Evolutionary conservation across 2,888 invertebrate species (phyloP), one percentile per base, ranked within the genome.

Genomic region (Myopa tessellatipennis): DNA sequence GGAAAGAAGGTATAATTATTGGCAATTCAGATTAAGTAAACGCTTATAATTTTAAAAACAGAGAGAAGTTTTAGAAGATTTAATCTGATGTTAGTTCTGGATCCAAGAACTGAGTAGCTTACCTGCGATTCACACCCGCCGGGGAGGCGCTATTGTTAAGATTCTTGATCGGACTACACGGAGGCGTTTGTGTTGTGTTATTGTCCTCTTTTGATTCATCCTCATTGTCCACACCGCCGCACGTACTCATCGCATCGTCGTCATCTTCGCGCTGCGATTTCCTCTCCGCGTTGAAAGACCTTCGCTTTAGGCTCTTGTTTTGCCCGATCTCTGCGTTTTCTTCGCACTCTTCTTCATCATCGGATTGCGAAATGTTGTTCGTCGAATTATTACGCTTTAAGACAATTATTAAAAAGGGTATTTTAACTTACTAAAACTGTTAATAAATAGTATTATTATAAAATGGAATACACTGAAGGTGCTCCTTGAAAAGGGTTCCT

Each of bases 71-170:
- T 26, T 26, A 26, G 26, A 26, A 2, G 2, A 26, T 26, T 26
- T 26, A 1, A 26, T 26, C 26, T 26, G 26, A 1, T 26, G 26
- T 2, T 26, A 26, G 26, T 26, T 26, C 14, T 14, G 50, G 50
- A 10, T 50, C 50, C 4, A 45, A 45, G 10, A 45, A n/a, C 6
- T 26, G 40, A 36, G 1, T 10, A 10, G 81, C 83, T 77, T 79
- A 89, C 89, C 89, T 86, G 81, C 90, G 82, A 82, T 90, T 90
- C 4, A 90, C 89, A 78, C 90, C 90, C 67, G 88, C 88, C 52
- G 90, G 90, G 18, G 89, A 89, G 60, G 87, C 89, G 81, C 89
- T 89, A 76, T 86, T 89, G 77, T 86, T 89, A 4, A 86, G 84
- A 77, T 84, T 87, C 83, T 90, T 90, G 34, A 90, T 83, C 16